phyloP scores from a whole-genome alignment of 2,113 vertebrate species.

The Macaca mulatta region DNA sequence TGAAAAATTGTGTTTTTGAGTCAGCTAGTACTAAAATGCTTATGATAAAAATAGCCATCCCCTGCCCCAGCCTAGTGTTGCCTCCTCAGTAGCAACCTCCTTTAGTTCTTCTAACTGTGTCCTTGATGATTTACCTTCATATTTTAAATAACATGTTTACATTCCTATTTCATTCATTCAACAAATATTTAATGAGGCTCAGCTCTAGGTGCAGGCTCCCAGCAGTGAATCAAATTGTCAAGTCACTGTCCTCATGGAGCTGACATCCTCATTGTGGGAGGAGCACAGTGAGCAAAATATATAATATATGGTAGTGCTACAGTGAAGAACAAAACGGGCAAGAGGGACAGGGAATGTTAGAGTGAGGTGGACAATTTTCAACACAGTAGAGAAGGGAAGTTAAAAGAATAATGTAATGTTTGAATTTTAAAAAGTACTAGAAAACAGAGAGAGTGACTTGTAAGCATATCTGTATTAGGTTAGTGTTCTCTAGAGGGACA shows the following conservation, averaged over 20 bases:
- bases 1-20: not conserved
- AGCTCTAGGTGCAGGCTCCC: not conserved
- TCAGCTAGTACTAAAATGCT: not conserved
- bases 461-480: too few species aligned
- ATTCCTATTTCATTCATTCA: constrained; percentile 35
- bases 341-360: too few species aligned
- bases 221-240: not conserved
- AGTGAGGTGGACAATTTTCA: not conserved
- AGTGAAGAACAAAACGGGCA: not conserved
- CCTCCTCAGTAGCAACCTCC: not conserved
- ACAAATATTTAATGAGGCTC: not conserved
- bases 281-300: not conserved
- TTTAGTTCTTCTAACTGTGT: not conserved
- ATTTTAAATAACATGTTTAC: constrained; percentile 14
- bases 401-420: not conserved
- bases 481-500: too few species aligned
- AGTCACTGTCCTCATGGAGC: not conserved
- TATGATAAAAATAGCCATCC: not conserved
- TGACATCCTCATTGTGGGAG: not conserved
- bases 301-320: not conserved
- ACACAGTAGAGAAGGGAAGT: not conserved
- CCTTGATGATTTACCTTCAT: not conserved
- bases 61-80: fast-evolving
- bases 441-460: not conserved
- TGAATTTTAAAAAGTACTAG: not conserved